These are phyloP conservation scores for Poliocrania exsul DNA, from an alignment of 2,797 vertebrate genomes.

Conservation along the genomic window DNA sequence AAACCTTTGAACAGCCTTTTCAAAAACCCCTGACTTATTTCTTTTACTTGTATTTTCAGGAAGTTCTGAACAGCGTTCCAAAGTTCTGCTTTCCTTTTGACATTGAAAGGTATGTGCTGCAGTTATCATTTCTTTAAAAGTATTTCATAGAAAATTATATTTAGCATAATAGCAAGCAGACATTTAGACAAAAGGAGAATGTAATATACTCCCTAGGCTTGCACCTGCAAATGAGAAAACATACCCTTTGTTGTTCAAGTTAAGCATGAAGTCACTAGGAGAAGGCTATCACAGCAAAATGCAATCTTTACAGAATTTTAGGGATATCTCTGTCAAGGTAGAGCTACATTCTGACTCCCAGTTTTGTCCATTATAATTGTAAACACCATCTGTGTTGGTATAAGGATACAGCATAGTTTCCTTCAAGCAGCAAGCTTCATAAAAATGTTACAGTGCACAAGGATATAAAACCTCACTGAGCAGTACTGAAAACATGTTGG, in stretches of 20 bases:
- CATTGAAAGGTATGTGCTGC: slow-evolving; percentile 88
- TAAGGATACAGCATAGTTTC: not conserved
- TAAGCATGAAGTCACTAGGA: not conserved
- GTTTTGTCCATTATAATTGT: slow-evolving; percentile 9
- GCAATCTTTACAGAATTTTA: not conserved
- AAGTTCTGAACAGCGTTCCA: slow-evolving; percentile 91
- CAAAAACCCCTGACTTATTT: not conserved
- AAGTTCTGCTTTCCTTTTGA: slow-evolving; percentile 99
- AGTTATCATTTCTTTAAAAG: slow-evolving; percentile 10
- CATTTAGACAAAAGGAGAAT: not conserved
- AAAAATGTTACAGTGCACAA: not conserved
- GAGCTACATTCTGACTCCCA: not conserved
- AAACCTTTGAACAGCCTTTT: not conserved
- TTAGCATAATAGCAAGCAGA: not conserved
- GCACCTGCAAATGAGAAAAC: slow-evolving; percentile 1
- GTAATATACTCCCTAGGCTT: not conserved
- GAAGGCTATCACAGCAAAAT: not conserved
- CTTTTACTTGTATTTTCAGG: slow-evolving; percentile 79
- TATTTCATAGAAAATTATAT: not conserved
- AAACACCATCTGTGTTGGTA: slow-evolving; percentile 46
- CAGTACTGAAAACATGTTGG: not conserved
- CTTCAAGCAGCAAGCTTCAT: not conserved
- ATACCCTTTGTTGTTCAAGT: not conserved
- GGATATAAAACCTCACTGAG: not conserved
- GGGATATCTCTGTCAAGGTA: not conserved